Evolutionary conservation across 2,113 vertebrate species (phyloP).

Genomic region (Neolamprologus sp.): DNA sequence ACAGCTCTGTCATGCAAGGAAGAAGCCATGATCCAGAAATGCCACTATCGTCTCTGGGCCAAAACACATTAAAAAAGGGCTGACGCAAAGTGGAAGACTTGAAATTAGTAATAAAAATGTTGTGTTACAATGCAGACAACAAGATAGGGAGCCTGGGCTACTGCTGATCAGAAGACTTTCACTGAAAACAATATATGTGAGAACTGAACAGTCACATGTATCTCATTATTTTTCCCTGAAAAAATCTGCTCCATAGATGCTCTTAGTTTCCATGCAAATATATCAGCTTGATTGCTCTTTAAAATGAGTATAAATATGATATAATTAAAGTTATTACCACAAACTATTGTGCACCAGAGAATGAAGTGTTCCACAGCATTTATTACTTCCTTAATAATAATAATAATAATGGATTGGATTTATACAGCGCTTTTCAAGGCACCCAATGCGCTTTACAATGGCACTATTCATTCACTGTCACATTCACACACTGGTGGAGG

Average conservation of each 20-base stretch:
- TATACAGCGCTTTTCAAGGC: background rate
- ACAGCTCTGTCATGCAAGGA: fast-evolving
- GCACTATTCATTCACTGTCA: fast-evolving
- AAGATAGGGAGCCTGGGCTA: background rate
- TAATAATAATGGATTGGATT: background rate
- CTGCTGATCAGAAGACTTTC: background rate
- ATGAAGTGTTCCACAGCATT: background rate
- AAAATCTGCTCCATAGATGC: background rate
- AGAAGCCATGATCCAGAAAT: background rate
- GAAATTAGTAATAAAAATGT: background rate
- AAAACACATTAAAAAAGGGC: background rate
- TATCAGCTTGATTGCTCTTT: background rate
- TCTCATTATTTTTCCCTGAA: background rate
- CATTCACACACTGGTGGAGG: background rate
- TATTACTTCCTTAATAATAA: background rate
- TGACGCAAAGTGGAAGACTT: background rate
- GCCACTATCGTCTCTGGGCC: background rate
- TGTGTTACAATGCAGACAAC: background rate
- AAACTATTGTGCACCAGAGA: background rate
- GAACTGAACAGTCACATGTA: background rate
- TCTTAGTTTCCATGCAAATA: background rate
- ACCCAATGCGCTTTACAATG: fast-evolving
- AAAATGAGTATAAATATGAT: background rate
- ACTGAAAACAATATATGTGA: background rate
- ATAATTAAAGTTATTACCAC: background rate